A percentile compares a stretch with the other conserved stretches of the same genome.
These are phyloP conservation scores for Acrobasis consociella DNA, from an alignment of 2,888 invertebrate genomes.

Conservation along the genomic window DNA sequence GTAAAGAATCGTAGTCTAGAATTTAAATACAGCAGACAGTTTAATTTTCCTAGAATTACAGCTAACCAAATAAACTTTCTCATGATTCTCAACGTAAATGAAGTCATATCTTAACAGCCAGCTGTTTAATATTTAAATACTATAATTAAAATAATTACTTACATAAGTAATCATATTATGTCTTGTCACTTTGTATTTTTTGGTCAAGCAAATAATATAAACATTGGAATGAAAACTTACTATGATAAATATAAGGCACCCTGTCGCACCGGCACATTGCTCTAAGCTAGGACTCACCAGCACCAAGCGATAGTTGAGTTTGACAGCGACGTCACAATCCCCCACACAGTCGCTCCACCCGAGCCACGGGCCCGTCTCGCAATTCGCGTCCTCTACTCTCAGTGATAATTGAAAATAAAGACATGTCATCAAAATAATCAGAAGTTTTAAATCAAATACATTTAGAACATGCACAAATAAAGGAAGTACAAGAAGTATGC, in stretches of 20 bases:
- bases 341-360: slow-evolving; percentile 74
- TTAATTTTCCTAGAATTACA: not conserved
- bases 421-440: slow-evolving; percentile 22
- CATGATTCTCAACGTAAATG: not conserved
- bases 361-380: slow-evolving; percentile 66
- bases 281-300: slow-evolving; percentile 46
- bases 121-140: not conserved
- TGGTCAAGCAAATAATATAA: not conserved
- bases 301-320: slow-evolving; percentile 68
- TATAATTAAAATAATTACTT: not conserved
- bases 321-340: slow-evolving; percentile 64
- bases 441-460: slow-evolving; percentile 20
- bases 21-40: not conserved
- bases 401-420: slow-evolving; percentile 26
- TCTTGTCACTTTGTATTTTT: not conserved
- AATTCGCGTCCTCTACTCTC: slow-evolving; percentile 50
- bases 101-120: not conserved
- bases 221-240: slow-evolving; percentile 6
- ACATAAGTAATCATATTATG: not conserved
- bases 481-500: slow-evolving; percentile 7
- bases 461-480: slow-evolving; percentile 25
- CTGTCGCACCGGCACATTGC: slow-evolving; percentile 2
- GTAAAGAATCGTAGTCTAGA: not conserved
- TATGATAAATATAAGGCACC: not conserved
- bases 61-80: not conserved